Evolutionary conservation across 2,888 invertebrate genomes (phyloP), one percentile per base, ranked within the genome.

Genomic region (Scelioninae gen. 1): DNA sequence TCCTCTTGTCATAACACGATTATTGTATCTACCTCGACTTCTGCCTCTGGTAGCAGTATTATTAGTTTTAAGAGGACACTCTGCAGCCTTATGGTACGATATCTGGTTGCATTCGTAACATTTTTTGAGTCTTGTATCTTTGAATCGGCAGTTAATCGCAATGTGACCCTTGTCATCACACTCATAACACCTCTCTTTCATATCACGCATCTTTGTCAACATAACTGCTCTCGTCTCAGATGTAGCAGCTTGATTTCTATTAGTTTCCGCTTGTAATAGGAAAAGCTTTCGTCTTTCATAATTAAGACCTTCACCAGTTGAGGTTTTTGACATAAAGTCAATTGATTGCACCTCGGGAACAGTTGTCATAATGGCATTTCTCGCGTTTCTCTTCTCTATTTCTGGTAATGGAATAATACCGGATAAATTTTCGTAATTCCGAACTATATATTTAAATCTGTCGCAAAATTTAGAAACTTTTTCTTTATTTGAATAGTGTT

Each of bases 381-480:
- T 4, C 5, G 38, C 11, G 38, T 38, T 1, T 38, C 11, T 38
- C 38, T 38, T 10, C 5, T 38, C 5, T 38, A 38, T 38, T 38
- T 38, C 38, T 4, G 23, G 4, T 23, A 23, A 23, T 2, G 23
- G 23, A 23, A 23, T 23, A 23, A 4, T 4, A 23, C 16, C 29
- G 6, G 62, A 6, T 13, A 47, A 32, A 32, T 63, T 63, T 45
- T 62, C 69, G 55, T 40, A 74, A 62, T 23, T 69, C 58, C 55
- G 71, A 58, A 76, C 55, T 40, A 76, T 62, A 45, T 85, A 83
- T 60, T 85, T 78, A 40, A 84, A 82, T 45, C 69, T 77, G 38
- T 83, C 81, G 32, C 45, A 75, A 47, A 85, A 85, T 45, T 82
- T 80, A 31, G 49, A 55, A 11, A 82, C 84, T n/a, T 62, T 80